phyloP scores from a whole-genome alignment of 2,113 vertebrate species.

The Tiliqua scincoides region DNA sequence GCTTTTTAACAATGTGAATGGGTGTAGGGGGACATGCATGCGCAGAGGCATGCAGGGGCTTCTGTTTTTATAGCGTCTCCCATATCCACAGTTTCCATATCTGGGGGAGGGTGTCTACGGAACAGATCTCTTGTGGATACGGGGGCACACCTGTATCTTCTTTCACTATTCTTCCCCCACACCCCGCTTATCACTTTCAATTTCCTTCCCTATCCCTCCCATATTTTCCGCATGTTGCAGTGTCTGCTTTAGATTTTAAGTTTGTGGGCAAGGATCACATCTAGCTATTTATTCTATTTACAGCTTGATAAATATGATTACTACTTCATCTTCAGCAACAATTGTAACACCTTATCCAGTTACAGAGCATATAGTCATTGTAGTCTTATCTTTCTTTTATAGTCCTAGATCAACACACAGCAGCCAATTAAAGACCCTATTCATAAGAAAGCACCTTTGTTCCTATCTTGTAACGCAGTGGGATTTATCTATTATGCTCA shows the following conservation, averaged over 20 bases:
- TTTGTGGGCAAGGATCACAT: not conserved
- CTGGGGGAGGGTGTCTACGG: too few species aligned
- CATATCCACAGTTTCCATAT: too few species aligned
- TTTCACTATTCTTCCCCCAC: too few species aligned
- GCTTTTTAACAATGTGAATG: too few species aligned
- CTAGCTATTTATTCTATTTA: not conserved
- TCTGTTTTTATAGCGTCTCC: too few species aligned
- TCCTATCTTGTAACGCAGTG: constrained; percentile 24
- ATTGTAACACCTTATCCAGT: not conserved
- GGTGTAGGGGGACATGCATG: too few species aligned
- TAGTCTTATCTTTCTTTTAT: not conserved
- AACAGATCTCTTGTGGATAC: too few species aligned
- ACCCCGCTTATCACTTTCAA: too few species aligned
- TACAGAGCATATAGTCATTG: not conserved
- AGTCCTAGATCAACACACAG: constrained; percentile 19
- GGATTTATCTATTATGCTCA: constrained; percentile 38
- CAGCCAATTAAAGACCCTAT: constrained; percentile 11
- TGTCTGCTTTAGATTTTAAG: not conserved
- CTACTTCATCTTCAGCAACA: not conserved
- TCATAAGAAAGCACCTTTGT: constrained; percentile 41
- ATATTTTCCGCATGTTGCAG: not conserved
- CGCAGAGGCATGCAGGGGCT: too few species aligned
- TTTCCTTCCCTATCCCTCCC: not conserved
- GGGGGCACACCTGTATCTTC: too few species aligned
- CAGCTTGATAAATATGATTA: not conserved